Percentiles rank a stretch among this genome's conserved stretches.
phyloP scores from a whole-genome alignment of 2,888 invertebrate species.

The Onchidella celtica region DNA sequence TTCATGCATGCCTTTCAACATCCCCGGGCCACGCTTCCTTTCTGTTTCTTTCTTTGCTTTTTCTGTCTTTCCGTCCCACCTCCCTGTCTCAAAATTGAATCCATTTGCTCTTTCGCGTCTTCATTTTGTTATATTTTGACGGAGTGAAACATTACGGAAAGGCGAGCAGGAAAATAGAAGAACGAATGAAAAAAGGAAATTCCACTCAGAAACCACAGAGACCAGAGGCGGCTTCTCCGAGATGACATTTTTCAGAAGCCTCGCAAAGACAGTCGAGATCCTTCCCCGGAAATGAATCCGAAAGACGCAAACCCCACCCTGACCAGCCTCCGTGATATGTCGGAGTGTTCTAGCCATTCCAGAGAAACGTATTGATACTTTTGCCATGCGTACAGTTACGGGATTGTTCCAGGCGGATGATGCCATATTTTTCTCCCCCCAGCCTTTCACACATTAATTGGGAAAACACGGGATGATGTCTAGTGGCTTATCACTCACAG shows the following conservation, averaged over 20 bases:
- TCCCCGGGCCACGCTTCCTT: too few relatives aligned
- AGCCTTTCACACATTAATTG: too few relatives aligned
- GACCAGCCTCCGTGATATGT: conserved; percentile 21
- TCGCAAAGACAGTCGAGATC: conserved; percentile 22
- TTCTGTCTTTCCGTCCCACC: background rate
- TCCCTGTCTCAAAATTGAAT: conserved; percentile 23
- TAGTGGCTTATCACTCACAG: too few relatives aligned
- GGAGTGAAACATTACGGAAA: background rate
- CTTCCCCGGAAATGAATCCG: conserved; percentile 32
- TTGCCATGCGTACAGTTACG: too few relatives aligned
- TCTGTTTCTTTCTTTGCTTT: background rate
- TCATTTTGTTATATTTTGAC: conserved; percentile 19
- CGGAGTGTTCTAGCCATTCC: too few relatives aligned
- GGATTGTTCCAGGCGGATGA: too few relatives aligned
- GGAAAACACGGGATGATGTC: too few relatives aligned
- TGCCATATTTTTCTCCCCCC: too few relatives aligned
- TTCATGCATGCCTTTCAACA: too few relatives aligned
- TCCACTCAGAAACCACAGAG: background rate
- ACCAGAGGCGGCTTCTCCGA: background rate
- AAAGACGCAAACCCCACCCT: conserved; percentile 3
- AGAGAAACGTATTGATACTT: too few relatives aligned
- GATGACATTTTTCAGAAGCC: conserved; percentile 34
- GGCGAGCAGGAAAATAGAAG: too few relatives aligned
- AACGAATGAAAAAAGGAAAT: background rate
- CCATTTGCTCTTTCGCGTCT: background rate